phyloP scores from a whole-genome alignment of 2,797 vertebrate genomes.

The Miichthys miiuy region DNA sequence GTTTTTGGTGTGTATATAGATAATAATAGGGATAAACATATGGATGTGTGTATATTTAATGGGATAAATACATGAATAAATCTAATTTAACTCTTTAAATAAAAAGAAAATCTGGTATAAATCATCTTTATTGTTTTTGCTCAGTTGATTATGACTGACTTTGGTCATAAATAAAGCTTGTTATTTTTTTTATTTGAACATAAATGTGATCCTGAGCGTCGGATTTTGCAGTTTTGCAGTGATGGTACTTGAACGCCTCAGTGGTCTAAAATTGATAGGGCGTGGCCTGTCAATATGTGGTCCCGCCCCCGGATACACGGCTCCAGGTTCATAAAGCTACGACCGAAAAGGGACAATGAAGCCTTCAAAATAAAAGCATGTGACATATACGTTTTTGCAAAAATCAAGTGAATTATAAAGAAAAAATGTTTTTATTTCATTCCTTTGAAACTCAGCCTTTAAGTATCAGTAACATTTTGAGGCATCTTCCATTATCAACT shows the following conservation, averaged over 20 bases:
- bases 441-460: too few species aligned
- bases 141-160: not conserved
- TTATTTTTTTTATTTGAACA: not conserved
- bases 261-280: conserved; percentile 20
- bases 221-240: not conserved
- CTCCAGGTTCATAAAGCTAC: not conserved
- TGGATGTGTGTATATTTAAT: conserved; percentile 5
- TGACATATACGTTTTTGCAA: not conserved
- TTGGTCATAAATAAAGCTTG: too few species aligned
- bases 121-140: not conserved
- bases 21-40: not conserved
- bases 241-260: conserved; percentile 3
- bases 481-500: too few species aligned
- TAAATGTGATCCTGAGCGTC: not conserved
- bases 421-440: too few species aligned
- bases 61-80: not conserved
- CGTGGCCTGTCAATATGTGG: conserved; percentile 12
- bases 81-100: not conserved
- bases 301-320: conserved; percentile 41
- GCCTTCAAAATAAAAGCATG: conserved; percentile 15
- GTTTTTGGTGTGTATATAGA: not conserved
- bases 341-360: rapidly evolving
- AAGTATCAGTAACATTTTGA: too few species aligned
- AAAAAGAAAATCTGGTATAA: not conserved
- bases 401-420: too few species aligned